Conservation (phyloP, 1,140 invertebrate genomes). For the Nylanderia fulva region DNA sequence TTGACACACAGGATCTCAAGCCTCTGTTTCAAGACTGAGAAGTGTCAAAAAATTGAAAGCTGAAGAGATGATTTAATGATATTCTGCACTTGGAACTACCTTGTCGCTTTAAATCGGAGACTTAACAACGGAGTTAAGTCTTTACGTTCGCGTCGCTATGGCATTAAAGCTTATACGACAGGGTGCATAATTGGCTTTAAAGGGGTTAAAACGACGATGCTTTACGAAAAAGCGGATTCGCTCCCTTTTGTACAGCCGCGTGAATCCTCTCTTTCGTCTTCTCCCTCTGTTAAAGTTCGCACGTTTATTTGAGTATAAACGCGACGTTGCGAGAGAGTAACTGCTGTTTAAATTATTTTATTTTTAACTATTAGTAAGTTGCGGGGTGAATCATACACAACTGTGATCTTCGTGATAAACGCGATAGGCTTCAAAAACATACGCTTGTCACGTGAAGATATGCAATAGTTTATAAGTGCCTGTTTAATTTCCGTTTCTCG, state of each 20-base stretch:
- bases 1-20: too few species aligned
- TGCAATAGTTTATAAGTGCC: background rate
- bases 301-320: background rate
- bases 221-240: background rate
- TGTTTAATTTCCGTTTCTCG: conserved; percentile 17
- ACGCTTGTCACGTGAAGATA: background rate
- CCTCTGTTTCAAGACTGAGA: too few species aligned
- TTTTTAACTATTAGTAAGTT: conserved; percentile 39
- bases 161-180: conserved; percentile 1
- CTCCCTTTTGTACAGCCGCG: background rate
- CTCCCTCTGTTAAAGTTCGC: background rate
- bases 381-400: conserved; percentile 10
- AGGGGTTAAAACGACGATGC: conserved; percentile 10
- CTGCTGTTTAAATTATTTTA: conserved; percentile 5
- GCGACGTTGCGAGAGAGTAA: background rate
- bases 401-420: background rate
- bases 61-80: background rate
- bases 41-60: background rate
- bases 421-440: background rate
- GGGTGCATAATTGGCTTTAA: conserved; percentile 32
- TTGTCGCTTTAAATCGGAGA: background rate
- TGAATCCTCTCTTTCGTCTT: background rate
- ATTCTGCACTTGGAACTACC: background rate
- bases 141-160: background rate
- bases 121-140: conserved; percentile 6